Conservation (phyloP, 2,888 invertebrate species). For the Scelioninae gen. 2 region DNA sequence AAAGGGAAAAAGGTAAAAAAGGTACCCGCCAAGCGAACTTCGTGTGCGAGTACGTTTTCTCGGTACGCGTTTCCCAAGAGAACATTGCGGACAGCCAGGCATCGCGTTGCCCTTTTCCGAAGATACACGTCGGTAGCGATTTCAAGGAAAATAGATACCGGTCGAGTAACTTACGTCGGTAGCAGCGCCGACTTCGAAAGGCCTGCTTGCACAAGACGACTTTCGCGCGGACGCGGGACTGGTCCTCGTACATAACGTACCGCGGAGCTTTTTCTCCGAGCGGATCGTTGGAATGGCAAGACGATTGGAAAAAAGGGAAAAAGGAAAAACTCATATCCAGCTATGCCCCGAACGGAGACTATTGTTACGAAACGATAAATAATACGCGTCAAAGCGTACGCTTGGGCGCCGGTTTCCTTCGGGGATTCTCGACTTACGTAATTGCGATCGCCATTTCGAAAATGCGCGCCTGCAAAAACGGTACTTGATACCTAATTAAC, state of each 20-base stretch:
- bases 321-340: conserved; percentile 35
- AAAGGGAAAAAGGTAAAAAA: conserved; percentile 16
- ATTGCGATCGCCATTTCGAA: conserved; percentile 31
- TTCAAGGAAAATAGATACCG: conserved; percentile 57
- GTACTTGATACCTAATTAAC: conserved; percentile 37
- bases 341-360: conserved; percentile 55
- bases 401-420: conserved; percentile 12
- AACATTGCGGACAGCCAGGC: conserved; percentile 39
- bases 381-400: conserved; percentile 56
- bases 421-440: conserved; percentile 25
- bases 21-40: too few species aligned
- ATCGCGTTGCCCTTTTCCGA: conserved; percentile 58
- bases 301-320: background rate
- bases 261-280: conserved; percentile 59
- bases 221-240: conserved; percentile 59
- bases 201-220: conserved; percentile 56
- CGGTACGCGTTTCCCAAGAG: conserved; percentile 57
- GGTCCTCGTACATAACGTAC: conserved; percentile 51
- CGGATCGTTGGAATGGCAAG: conserved; percentile 48
- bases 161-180: conserved; percentile 52
- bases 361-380: conserved; percentile 64
- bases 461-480: conserved; percentile 16
- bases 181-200: conserved; percentile 50
- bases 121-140: conserved; percentile 59
- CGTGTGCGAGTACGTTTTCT: conserved; percentile 34